These are phyloP conservation scores for Enchytraeus crypticus DNA, from an alignment of 2,888 invertebrate genomes.

Conservation along the genomic window DNA sequence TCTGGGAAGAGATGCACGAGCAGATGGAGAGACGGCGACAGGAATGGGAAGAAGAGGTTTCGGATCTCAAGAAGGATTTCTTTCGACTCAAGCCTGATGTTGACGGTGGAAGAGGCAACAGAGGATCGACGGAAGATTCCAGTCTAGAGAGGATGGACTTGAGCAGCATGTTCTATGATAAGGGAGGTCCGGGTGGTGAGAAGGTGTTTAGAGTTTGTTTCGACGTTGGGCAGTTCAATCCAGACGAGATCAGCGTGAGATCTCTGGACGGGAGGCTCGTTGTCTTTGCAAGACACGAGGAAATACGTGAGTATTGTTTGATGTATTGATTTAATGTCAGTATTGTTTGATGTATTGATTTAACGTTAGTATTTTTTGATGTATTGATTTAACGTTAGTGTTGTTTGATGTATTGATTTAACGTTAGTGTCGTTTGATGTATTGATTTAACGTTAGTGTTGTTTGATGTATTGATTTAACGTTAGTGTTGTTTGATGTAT, in stretches of 20 bases:
- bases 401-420: too few species aligned
- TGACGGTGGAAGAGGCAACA: neutral
- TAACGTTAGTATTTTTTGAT: too few species aligned
- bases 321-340: too few species aligned
- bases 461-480: too few species aligned
- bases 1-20: conserved; percentile 32
- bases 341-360: too few species aligned
- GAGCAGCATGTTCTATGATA: conserved; percentile 24
- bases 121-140: neutral
- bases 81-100: conserved; percentile 37
- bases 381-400: too few species aligned
- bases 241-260: conserved; percentile 29
- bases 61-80: conserved; percentile 44
- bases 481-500: too few species aligned
- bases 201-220: conserved; percentile 26
- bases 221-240: conserved; percentile 29
- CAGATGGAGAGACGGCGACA: conserved; percentile 23
- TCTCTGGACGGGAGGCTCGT: conserved; percentile 24
- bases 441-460: too few species aligned
- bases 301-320: conserved; percentile 17
- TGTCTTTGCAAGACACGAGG: conserved; percentile 28
- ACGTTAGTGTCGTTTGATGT: too few species aligned
- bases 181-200: neutral
- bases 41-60: conserved; percentile 29
- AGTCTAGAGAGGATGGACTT: conserved; percentile 21